Evolutionary conservation across 2,888 invertebrate species (phyloP), one percentile per base, ranked within the genome.

Genomic region (Vesta saturnalis): DNA sequence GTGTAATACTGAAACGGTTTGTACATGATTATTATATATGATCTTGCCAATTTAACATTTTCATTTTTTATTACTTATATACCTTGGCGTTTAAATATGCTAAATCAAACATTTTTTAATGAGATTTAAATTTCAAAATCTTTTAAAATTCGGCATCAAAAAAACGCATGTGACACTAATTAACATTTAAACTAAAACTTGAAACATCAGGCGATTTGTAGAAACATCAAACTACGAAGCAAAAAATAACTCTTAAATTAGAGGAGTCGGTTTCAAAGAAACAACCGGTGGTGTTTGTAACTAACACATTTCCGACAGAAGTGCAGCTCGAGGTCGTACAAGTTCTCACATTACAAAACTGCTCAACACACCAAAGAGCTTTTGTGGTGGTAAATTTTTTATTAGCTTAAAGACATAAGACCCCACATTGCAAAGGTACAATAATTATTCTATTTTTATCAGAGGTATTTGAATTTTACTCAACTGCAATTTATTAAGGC

Each of bases 171-270:
- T 78, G 79, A 74, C 77, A 76, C 77, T 78, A 79, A 80, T 80
- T 79, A 79, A 76, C 73, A 71, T 73, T 74, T 74, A 71, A 71
- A 72, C 66, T 76, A 74, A 77, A 75, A 73, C 70, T 72, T 72
- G 73, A 75, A 75, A 78, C 77, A 77, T 73, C 71, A 73, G 74
- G 67, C 77, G 76, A 78, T 79, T 78, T 79, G 79, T 79, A 77
- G 75, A 72, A 72, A 75, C 73, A 74, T 68, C 70, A 65, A 70
- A 60, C 60, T 54, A 54, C 57, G 43, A 60, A 35, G 69, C 67
- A 76, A 77, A 77, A 79, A 77, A 77, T 46, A 63, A 69, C 70
- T 66, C 65, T 76, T 73, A 77, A 77, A 77, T 76, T 76, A 72
- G 75, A 73, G 73, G 72, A 67, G 75, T 77, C 76, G 67, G 72